A percentile compares a stretch with the other conserved stretches of the same genome.
Conservation (phyloP, 2,888 invertebrate genomes). For the Fragum sueziense region DNA sequence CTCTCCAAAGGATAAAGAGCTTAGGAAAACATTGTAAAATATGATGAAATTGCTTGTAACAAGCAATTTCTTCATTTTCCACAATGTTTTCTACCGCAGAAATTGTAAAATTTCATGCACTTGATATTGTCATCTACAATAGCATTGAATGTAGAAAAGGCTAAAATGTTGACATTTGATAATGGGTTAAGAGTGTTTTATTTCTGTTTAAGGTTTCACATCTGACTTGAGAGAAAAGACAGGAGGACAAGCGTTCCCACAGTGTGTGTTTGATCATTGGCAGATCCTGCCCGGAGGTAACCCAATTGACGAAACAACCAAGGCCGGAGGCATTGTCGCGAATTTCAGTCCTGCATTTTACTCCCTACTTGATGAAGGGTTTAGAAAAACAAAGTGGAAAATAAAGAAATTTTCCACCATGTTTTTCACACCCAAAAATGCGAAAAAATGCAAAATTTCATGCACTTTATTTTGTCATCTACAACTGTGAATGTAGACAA, state of each 20-base stretch:
- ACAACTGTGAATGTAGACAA: background rate
- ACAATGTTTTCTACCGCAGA: too few species aligned
- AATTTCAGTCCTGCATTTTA: too few species aligned
- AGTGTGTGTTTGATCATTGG: constrained; percentile 99
- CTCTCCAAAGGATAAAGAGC: background rate
- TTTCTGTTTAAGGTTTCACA: constrained; percentile 96
- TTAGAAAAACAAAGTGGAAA: background rate
- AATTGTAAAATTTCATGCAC: too few species aligned
- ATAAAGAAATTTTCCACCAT: background rate
- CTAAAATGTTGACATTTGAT: too few species aligned
- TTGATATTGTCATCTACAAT: too few species aligned
- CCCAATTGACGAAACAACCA: constrained; percentile 88
- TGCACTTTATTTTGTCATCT: background rate
- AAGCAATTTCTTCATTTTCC: too few species aligned
- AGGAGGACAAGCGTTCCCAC: constrained; percentile 99
- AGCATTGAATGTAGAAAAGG: too few species aligned
- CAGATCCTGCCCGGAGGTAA: constrained; percentile 98
- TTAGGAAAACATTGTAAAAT: too few species aligned
- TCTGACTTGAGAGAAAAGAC: constrained; percentile 98
- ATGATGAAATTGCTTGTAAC: too few species aligned
- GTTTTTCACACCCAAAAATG: too few species aligned
- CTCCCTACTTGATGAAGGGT: background rate
- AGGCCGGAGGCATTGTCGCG: constrained; percentile 84
- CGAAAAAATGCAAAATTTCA: background rate
- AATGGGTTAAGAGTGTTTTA: too few species aligned